phyloP scores from a whole-genome alignment of 2,113 vertebrate species.

The Chloropsis hardwickii region DNA sequence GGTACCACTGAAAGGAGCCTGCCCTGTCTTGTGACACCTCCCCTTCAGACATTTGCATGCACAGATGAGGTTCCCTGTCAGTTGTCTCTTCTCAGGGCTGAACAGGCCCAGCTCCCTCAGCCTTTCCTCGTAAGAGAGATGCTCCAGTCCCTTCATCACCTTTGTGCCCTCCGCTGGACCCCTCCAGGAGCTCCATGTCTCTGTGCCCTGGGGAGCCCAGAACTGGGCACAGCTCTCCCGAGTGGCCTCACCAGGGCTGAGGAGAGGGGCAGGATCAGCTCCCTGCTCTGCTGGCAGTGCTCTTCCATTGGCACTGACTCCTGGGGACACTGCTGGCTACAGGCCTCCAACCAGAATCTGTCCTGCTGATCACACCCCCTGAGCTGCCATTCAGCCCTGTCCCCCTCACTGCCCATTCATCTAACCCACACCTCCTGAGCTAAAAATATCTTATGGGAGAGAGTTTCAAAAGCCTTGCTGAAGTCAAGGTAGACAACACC shows the following conservation, averaged over 20 bases:
- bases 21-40: background rate
- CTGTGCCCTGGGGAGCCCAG: background rate
- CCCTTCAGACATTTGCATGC: background rate
- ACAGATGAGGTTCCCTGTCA: background rate
- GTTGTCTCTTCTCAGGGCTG: background rate
- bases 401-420: background rate
- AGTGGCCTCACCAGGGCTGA: background rate
- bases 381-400: background rate
- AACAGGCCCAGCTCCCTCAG: background rate
- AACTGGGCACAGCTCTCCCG: background rate
- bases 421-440: background rate
- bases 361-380: no score
- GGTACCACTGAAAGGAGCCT: background rate
- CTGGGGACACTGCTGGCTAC: background rate
- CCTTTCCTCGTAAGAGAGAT: background rate
- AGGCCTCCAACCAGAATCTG: background rate
- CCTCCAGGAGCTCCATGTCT: background rate
- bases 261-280: background rate
- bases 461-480: background rate
- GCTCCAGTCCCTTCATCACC: background rate
- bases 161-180: background rate
- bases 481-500: background rate
- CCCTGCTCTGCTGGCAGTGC: background rate
- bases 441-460: background rate
- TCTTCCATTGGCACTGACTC: background rate